Evolutionary conservation across 1,140 invertebrate genomes (phyloP).

Genomic region (Armadillidium nasatum): DNA sequence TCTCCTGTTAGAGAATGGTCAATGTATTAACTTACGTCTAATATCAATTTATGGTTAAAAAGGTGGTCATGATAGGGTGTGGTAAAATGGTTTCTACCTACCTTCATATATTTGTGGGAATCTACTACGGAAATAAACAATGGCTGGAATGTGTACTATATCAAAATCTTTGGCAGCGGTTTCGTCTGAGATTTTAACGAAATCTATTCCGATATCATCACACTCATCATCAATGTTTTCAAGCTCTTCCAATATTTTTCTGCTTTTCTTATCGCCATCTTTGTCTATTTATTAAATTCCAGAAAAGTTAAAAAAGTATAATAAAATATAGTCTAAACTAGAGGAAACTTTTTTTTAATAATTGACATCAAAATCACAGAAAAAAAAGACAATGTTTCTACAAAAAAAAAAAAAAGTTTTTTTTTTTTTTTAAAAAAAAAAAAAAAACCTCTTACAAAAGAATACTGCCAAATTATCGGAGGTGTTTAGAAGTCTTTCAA

Average conservation of each 20-base stretch:
- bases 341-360: too few relatives aligned
- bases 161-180: constrained; percentile 81
- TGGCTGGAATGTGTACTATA: constrained; percentile 74
- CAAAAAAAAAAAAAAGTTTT: background rate
- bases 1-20: constrained; percentile 57
- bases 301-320: too few relatives aligned
- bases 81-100: background rate
- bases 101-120: constrained; percentile 72
- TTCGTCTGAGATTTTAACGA: constrained; percentile 88
- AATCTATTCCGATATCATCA: constrained; percentile 87
- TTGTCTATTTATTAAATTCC: constrained; percentile 47
- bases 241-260: constrained; percentile 78
- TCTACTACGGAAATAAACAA: constrained; percentile 84
- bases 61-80: too few relatives aligned
- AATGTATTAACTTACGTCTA: too few relatives aligned
- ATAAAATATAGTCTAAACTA: too few relatives aligned
- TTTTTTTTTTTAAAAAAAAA: too few relatives aligned
- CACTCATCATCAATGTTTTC: constrained; percentile 91
- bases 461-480: constrained; percentile 80
- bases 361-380: background rate
- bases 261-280: constrained; percentile 77
- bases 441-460: constrained; percentile 88
- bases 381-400: background rate
- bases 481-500: constrained; percentile 82
- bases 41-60: too few relatives aligned